Evolutionary conservation across 2,888 invertebrate genomes (phyloP), one percentile per base, ranked within the genome.

Genomic region (Rhagophthalmus giganteus): DNA sequence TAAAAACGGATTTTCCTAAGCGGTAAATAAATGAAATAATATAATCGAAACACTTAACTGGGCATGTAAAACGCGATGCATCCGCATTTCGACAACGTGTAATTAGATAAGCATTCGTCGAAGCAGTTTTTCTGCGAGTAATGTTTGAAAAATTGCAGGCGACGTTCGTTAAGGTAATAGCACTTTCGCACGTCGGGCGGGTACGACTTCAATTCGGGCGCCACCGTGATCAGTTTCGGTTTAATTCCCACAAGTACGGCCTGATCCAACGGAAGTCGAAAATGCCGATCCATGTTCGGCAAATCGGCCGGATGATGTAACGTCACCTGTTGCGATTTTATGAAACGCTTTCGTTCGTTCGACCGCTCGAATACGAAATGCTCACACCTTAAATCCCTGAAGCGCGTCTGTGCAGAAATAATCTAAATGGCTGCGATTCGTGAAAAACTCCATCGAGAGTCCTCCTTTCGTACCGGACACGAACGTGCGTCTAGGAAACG

Each of bases 41-140:
- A 8, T 27, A n/a, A 2, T 27, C 8, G 2, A 27, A 7, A 30
- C 9, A 30, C 30, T 10, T 6, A 65, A 76, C 77, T 65, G 37
- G 86, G 86, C 84, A 86, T 84, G 39, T 82, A 84, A 60, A 84
- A 85, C 65, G 81, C 80, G n/a, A 71, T 69, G 46, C 73, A 73
- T 15, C 63, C 64, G 46, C 73, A 73, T 9, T 35, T 69, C 1
- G 72, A 64, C 33, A 79, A 68, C 0, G 86, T 86, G 57, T 80
- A 85, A 70, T 87, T 86, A 1, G 86, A 79, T 40, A 85, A 69
- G 59, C 87, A 87, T 69, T 87, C 87, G 68, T 86, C 75, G 62
- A 85, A 81, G 63, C 87, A 87, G 67, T 86, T 87, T 37, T 80
- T 77, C 67, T 85, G 84, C 0, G 86, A 85, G 71, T 87, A 87